Evolutionary conservation across 2,888 invertebrate species (phyloP), one percentile per base, ranked within the genome.

Genomic region (Phengaris alcon): DNA sequence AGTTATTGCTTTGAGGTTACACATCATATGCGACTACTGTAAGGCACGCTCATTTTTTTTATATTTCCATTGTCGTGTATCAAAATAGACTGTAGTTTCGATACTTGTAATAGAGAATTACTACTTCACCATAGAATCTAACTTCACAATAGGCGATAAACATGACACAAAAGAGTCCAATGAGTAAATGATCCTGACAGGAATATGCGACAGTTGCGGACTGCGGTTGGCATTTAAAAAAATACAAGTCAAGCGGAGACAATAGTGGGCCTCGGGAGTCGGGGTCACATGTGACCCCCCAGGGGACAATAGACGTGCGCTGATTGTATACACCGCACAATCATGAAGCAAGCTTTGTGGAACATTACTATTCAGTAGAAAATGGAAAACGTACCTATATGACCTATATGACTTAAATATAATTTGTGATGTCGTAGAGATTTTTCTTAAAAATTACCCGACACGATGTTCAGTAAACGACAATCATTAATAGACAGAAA

Each of bases 191-290:
- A 64, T 64, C 64, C 35, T 64, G 35, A 64, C 64, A 35, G 64
- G 35, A 64, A 48, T n/a, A 55, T 35, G 64, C 52, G 52, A 10
- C 35, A 13, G 22, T 52, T 48, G 48, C 22, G 13, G 51, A 10
- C 52, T 48, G 48, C 22, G 13, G 51, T 22, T 13, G 72, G 52
- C 54, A 54, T 72, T 72, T 72, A 35, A 72, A 70, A 70, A 70
- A 70, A 69, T 69, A 69, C 70, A 70, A 72, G 72, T 54, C 51
- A 72, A 72, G 54, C 54, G 35, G 72, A 72, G 72, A 72, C 54
- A 72, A 72, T 72, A 64, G 35, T 54, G 52, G 22, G 51, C 44
- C 68, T 6, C 69, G 44, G 68, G 68, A 46, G 46, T 48, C 46
- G 35, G 35, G 35, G 35, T 35, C 35, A 69, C 46, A 69, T 48